These are phyloP conservation scores for Bujurquina vittata DNA, from an alignment of 2,113 vertebrate species.

Conservation along the genomic window DNA sequence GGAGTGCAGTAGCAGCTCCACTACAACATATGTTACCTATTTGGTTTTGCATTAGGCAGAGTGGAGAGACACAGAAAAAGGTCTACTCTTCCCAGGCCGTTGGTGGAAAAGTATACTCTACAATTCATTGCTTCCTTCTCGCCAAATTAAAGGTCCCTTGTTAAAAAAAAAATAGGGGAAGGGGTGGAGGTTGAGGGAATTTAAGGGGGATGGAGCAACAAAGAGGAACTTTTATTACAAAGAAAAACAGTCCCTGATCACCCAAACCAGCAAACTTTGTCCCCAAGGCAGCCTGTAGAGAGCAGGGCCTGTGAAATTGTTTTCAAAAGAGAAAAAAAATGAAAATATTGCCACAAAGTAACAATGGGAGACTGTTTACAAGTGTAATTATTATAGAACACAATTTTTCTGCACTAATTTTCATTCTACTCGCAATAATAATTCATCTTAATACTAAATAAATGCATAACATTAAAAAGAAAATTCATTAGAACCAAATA, in stretches of 20 bases:
- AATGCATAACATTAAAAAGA: neutral
- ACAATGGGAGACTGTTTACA: too few relatives aligned
- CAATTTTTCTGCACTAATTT: neutral
- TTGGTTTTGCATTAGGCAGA: conserved; percentile 24
- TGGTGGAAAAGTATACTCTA: conserved; percentile 69
- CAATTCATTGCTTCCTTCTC: conserved; percentile 77
- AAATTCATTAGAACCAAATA: neutral
- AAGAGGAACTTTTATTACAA: conserved; percentile 61
- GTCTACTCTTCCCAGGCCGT: conserved; percentile 52
- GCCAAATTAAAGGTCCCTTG: conserved; percentile 75
- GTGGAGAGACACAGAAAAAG: conserved; percentile 7
- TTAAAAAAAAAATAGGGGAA: conserved; percentile 54
- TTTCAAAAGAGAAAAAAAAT: neutral
- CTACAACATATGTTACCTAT: conserved; percentile 66
- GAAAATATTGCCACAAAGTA: too few relatives aligned
- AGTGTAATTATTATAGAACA: neutral
- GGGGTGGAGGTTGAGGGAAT: conserved; percentile 4
- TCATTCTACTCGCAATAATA: neutral
- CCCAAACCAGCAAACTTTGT: conserved; percentile 7
- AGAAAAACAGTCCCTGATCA: conserved; percentile 4
- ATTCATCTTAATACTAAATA: neutral
- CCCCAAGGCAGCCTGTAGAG: neutral
- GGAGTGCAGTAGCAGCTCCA: conserved; percentile 8
- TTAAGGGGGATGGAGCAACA: conserved; percentile 50
- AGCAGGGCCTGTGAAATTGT: neutral